These are phyloP conservation scores for Chloroclysta siterata DNA, from an alignment of 2,888 invertebrate genomes.

Conservation along the genomic window DNA sequence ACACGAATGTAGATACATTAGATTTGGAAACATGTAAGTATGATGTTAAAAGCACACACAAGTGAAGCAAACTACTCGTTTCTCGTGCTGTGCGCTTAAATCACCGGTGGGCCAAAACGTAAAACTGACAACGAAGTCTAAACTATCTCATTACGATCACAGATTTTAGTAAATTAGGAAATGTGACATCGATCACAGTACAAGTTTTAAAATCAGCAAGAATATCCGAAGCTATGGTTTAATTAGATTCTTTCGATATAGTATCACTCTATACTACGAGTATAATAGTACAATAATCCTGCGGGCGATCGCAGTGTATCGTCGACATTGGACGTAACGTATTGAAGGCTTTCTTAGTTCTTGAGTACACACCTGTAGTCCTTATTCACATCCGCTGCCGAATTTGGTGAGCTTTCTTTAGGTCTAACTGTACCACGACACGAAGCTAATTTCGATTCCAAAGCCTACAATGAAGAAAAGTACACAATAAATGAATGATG, in stretches of 20 bases:
- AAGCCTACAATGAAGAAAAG: slow-evolving; percentile 86
- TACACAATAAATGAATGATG: slow-evolving; percentile 78
- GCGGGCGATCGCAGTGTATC: slow-evolving; percentile 39
- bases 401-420: slow-evolving; percentile 82
- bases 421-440: slow-evolving; percentile 86
- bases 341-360: slow-evolving; percentile 61
- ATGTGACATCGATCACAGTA: slow-evolving; percentile 71
- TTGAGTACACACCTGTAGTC: slow-evolving; percentile 85
- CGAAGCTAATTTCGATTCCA: slow-evolving; percentile 89
- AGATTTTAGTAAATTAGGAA: slow-evolving; percentile 78
- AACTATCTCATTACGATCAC: slow-evolving; percentile 77
- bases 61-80: slow-evolving; percentile 30
- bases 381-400: slow-evolving; percentile 80
- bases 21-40: slow-evolving; percentile 13
- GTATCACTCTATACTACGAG: slow-evolving; percentile 58
- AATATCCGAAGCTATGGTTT: slow-evolving; percentile 53
- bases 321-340: slow-evolving; percentile 36
- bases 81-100: slow-evolving; percentile 23
- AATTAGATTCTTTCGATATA: slow-evolving; percentile 54
- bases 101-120: slow-evolving; percentile 71
- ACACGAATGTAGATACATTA: slow-evolving; percentile 7
- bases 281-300: slow-evolving; percentile 42
- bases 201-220: slow-evolving; percentile 60
- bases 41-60: slow-evolving; percentile 27
- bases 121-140: slow-evolving; percentile 59